Evolutionary conservation across 2,113 vertebrate genomes (phyloP).

Genomic region (Synodontis membranacea): DNA sequence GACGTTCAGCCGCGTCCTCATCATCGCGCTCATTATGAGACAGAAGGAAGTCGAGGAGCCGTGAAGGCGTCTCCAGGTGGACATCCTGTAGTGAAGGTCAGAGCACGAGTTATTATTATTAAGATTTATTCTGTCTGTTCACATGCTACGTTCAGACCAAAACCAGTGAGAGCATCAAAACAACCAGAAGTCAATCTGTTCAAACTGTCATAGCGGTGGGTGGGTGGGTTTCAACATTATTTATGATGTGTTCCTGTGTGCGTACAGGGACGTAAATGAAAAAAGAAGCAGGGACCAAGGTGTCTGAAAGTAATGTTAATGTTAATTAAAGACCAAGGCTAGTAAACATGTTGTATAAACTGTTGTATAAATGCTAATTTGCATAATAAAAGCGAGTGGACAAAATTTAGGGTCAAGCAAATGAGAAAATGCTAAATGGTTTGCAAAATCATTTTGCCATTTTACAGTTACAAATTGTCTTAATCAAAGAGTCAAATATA

Average conservation of each 20-base stretch:
- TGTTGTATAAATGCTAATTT: background rate
- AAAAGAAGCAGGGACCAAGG: no score
- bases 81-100: slow-evolving; percentile 88
- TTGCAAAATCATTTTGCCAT: background rate
- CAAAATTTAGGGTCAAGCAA: background rate
- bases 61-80: slow-evolving; percentile 85
- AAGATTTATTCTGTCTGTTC: no score
- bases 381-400: background rate
- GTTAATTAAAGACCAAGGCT: no score
- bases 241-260: no score
- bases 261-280: no score
- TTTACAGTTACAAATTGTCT: background rate
- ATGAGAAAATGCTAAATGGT: background rate
- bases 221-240: no score
- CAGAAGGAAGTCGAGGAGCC: slow-evolving; percentile 87
- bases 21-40: slow-evolving; percentile 91
- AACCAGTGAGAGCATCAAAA: no score
- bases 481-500: background rate
- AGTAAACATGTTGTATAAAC: no score
- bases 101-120: background rate
- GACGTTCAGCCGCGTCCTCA: slow-evolving; percentile 88
- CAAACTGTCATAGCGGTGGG: no score
- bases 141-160: no score
- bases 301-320: no score
- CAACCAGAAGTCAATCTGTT: no score